phyloP scores from a whole-genome alignment of 2,113 vertebrate genomes.

The Notarius quadriscutis region DNA sequence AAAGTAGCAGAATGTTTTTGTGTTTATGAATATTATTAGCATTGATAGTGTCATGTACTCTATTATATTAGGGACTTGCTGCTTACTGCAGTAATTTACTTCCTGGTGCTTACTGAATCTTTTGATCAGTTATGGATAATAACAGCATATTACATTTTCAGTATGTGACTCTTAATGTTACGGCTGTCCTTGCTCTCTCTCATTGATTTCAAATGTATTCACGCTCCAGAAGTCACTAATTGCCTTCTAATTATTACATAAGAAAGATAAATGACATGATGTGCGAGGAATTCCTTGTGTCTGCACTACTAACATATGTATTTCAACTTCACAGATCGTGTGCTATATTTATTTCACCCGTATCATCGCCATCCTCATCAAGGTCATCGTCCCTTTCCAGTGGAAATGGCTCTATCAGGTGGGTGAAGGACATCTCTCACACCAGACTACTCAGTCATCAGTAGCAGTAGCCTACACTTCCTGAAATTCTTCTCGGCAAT shows the following conservation, averaged over 20 bases:
- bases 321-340: slow-evolving; percentile 74
- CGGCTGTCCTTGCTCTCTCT: neutral
- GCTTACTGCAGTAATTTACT: neutral
- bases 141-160: neutral
- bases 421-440: slow-evolving; percentile 21
- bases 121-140: neutral
- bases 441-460: neutral
- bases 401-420: slow-evolving; percentile 92
- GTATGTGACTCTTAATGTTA: neutral
- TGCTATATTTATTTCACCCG: slow-evolving; percentile 89
- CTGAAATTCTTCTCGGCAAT: neutral
- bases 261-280: neutral
- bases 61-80: neutral
- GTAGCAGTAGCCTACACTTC: neutral
- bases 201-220: neutral
- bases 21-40: neutral
- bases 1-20: neutral
- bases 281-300: neutral
- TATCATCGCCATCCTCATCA: slow-evolving; percentile 87
- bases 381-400: slow-evolving; percentile 84
- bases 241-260: neutral
- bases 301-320: neutral
- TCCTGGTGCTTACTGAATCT: neutral
- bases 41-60: neutral
- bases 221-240: neutral